Evolutionary conservation across 2,113 vertebrate species (phyloP).

Genomic region (Atrichornis clamosus): DNA sequence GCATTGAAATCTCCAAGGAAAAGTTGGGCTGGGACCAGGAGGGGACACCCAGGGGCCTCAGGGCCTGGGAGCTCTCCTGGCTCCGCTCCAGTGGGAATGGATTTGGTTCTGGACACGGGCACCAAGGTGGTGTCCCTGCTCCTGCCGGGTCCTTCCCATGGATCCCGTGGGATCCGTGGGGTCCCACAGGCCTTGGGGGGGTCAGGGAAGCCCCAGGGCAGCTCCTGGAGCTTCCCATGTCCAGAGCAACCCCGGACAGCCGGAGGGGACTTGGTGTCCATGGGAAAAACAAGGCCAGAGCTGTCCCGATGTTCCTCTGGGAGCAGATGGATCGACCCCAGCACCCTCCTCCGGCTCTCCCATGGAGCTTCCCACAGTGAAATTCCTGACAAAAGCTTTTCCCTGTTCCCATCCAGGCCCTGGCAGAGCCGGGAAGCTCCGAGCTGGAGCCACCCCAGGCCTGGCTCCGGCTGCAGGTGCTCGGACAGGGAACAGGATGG

Average conservation of each 20-base stretch:
- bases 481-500: not conserved
- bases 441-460: not conserved
- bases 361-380: fast-evolving
- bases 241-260: too few species aligned
- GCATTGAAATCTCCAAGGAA: not conserved
- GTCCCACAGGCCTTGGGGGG: not conserved
- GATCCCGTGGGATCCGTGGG: not conserved
- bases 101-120: fast-evolving
- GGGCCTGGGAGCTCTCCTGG: not conserved
- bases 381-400: not conserved
- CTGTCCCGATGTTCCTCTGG: not conserved
- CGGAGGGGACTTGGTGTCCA: fast-evolving
- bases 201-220: not conserved
- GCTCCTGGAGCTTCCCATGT: not conserved
- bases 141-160: not conserved
- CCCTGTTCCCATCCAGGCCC: fast-evolving
- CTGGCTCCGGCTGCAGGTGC: not conserved
- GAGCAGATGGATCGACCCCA: not conserved
- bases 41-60: not conserved
- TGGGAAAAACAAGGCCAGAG: not conserved
- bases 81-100: not conserved
- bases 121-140: not conserved
- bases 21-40: not conserved
- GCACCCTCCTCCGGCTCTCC: not conserved
- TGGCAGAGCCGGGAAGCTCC: fast-evolving